Conservation (phyloP, 2,113 vertebrate genomes). For the Lathamus discolor region DNA sequence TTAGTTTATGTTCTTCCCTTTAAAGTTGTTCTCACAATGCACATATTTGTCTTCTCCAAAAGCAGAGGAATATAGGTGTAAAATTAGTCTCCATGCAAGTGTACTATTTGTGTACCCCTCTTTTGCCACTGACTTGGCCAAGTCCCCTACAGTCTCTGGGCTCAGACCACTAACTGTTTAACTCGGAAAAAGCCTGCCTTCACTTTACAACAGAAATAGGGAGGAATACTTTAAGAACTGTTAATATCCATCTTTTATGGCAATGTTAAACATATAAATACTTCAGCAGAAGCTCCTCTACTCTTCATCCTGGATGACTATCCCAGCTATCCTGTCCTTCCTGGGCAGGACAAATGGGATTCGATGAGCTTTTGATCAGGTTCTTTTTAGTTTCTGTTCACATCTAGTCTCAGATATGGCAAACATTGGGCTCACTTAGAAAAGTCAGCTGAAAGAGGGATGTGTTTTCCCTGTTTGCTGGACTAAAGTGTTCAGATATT, state of each 20-base stretch:
- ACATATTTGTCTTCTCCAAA: not conserved
- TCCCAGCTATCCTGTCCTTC: not conserved
- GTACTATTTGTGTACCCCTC: not conserved
- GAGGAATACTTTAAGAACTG: not conserved
- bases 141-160: accelerated
- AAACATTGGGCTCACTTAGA: not conserved
- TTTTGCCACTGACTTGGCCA: not conserved
- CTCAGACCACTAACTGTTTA: not conserved
- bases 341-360: not conserved
- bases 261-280: not conserved
- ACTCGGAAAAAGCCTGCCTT: not conserved
- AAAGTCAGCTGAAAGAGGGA: not conserved
- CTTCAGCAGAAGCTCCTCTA: not conserved
- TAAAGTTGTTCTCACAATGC: not conserved
- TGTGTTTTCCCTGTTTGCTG: not conserved
- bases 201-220: not conserved
- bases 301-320: not conserved
- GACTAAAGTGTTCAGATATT: not conserved
- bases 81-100: not conserved
- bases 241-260: not conserved
- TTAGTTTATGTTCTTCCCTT: not conserved
- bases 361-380: not conserved
- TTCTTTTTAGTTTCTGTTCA: not conserved
- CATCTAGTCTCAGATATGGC: not conserved
- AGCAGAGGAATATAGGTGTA: not conserved